Conservation (phyloP, 2,888 invertebrate species). For the Ferrisia virgata region DNA sequence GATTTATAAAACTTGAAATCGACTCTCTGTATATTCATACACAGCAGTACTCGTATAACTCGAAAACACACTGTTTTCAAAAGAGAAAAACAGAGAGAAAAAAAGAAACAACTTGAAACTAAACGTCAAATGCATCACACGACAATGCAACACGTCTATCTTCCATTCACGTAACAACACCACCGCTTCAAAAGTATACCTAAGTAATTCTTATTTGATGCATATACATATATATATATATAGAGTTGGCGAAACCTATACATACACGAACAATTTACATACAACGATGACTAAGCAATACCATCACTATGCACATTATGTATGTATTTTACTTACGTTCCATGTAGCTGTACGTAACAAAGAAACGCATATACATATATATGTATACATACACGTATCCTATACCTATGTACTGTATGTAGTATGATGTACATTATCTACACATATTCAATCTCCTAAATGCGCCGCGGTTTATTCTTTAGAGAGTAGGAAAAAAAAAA, state of each 20-base stretch:
- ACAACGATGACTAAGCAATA: constrained; percentile 5
- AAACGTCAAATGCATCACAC: constrained; percentile 14
- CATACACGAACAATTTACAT: constrained; percentile 12
- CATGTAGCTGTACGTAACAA: background rate
- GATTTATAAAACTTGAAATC: too few species aligned
- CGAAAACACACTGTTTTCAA: background rate
- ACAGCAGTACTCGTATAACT: background rate
- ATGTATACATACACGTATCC: background rate
- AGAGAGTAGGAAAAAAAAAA: background rate
- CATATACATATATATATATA: too few species aligned
- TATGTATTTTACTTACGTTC: background rate
- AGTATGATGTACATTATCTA: constrained; percentile 16
- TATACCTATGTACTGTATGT: background rate
- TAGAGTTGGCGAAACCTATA: constrained; percentile 8
- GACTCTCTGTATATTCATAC: background rate
- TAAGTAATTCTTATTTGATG: constrained; percentile 10
- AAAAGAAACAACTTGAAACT: background rate
- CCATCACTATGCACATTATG: background rate
- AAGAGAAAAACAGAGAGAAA: background rate
- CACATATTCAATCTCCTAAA: constrained; percentile 3
- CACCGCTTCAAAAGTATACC: background rate
- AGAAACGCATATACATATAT: background rate
- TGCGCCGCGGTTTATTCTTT: background rate
- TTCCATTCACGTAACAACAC: constrained; percentile 1
- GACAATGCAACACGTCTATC: constrained; percentile 13